phyloP scores from a whole-genome alignment of 2,888 invertebrate species.

The Azorinus chamasolen region DNA sequence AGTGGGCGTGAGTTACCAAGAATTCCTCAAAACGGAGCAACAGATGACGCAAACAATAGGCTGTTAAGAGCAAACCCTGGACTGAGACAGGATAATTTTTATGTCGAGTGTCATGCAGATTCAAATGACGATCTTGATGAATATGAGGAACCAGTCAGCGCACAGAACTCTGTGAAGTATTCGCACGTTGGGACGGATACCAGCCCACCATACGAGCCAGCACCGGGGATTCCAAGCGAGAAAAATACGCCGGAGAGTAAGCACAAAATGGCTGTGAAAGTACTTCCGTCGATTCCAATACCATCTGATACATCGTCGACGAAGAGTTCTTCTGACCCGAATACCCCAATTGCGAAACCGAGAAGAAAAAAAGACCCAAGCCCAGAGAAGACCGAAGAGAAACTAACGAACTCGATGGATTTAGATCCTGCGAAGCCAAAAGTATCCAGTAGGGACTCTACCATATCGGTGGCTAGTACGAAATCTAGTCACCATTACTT shows the following conservation, averaged over 20 bases:
- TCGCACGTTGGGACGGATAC: neutral
- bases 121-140: slow-evolving; percentile 28
- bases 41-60: neutral
- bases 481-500: slow-evolving; percentile 63
- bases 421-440: neutral
- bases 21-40: too few relatives aligned
- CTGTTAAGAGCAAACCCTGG: slow-evolving; percentile 5
- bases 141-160: slow-evolving; percentile 55
- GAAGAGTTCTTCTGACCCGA: neutral
- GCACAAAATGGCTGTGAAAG: slow-evolving; percentile 31
- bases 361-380: slow-evolving; percentile 9
- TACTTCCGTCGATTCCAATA: slow-evolving; percentile 48
- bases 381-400: neutral
- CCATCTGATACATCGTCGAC: neutral
- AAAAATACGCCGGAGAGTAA: neutral
- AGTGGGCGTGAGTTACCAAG: too few relatives aligned
- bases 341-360: slow-evolving; percentile 14
- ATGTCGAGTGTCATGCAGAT: too few relatives aligned
- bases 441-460: slow-evolving; percentile 35
- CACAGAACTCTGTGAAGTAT: slow-evolving; percentile 38
- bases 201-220: neutral
- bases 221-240: neutral
- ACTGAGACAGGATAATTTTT: too few relatives aligned
- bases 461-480: slow-evolving; percentile 28
- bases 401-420: neutral